Conservation (phyloP, 2,888 invertebrate species). For the Drosophila paramelanica region DNA sequence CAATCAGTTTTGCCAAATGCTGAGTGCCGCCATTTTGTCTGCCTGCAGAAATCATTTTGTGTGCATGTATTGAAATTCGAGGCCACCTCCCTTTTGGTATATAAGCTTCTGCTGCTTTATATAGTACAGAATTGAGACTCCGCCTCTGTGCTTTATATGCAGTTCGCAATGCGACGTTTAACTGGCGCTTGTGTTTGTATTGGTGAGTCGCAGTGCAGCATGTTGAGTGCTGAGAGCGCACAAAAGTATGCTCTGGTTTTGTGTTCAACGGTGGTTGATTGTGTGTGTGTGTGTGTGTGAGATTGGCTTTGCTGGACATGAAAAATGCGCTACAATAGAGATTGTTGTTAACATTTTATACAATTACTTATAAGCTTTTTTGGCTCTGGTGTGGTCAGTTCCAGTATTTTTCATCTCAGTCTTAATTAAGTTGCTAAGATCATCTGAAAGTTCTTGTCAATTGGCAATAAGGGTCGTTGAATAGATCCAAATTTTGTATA, state of each 20-base stretch:
- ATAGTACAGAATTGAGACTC: slow-evolving; percentile 66
- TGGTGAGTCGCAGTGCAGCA: slow-evolving; percentile 56
- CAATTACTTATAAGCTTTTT: too few species aligned
- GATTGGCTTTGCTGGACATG: slow-evolving; percentile 22
- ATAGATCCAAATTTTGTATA: too few species aligned
- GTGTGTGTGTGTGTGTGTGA: slow-evolving; percentile 1
- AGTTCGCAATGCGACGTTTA: slow-evolving; percentile 50
- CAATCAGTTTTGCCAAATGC: slow-evolving; percentile 3
- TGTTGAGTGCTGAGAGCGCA: slow-evolving; percentile 54
- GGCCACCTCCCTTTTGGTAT: slow-evolving; percentile 66
- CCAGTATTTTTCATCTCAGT: too few species aligned
- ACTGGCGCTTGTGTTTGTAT: slow-evolving; percentile 62
- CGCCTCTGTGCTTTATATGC: slow-evolving; percentile 79
- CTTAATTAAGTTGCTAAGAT: too few species aligned
- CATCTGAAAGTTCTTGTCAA: too few species aligned
- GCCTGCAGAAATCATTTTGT: slow-evolving; percentile 5
- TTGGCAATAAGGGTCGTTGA: too few species aligned
- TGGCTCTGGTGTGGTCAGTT: too few species aligned
- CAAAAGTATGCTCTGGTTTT: slow-evolving; percentile 34
- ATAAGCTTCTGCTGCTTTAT: slow-evolving; percentile 54
- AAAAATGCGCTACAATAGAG: slow-evolving; percentile 57
- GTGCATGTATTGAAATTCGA: slow-evolving; percentile 22
- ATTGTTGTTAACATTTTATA: too few species aligned
- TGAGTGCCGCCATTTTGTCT: slow-evolving; percentile 70
- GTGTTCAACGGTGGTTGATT: slow-evolving; percentile 58